Evolutionary conservation across 2,888 invertebrate species (phyloP), one percentile per base, ranked within the genome.

Genomic region (Sarcophaga rosellei): DNA sequence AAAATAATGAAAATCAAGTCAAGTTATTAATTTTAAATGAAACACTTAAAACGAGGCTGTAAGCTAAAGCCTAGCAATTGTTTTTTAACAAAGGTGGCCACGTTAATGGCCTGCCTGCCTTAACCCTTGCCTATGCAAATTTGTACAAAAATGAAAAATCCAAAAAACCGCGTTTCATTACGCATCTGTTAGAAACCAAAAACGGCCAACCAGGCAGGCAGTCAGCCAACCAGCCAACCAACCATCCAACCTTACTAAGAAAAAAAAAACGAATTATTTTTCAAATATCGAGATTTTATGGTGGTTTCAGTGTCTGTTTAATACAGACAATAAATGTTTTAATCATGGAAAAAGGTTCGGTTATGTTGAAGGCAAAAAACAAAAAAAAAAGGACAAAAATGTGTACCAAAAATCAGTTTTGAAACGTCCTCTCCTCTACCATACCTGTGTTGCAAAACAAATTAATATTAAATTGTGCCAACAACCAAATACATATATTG

Each of bases 21-120:
- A 77, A 77, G 68, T 77, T 77, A 78, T 78, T 78, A 78, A 78
- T 69, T 69, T 78, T 78, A 70, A 78, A 78, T 70, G 62, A 78
- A 78, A 53, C 53, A 53, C 53, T 53, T 53, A 53, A 53, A 53
- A 53, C 4, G 53, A 62, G 23, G 62, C 17, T 72, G 45, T 8
- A 15, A 4, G 53, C 53, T 15, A 53, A 53, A 17, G 53, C 53
- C 17, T 53, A 3, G 5, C 53, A 53, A 15, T 53, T 53, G 17
- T 21, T 4, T 20, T n/a, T 53, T 35, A 35, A 35, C 35, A 35
- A 35, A 35, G 35, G 35, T 35, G 35, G 35, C 35, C 35, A 35
- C 35, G 8, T 35, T 35, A 10, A 35, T 35, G 35, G 35, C 35
- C 35, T 35, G 35, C 1, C 6, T n/a, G n/a, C n/a, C 2, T 35